phyloP scores from a whole-genome alignment of 92 coral and sea anemone species.

The Hydrozoanthus gracilis region DNA sequence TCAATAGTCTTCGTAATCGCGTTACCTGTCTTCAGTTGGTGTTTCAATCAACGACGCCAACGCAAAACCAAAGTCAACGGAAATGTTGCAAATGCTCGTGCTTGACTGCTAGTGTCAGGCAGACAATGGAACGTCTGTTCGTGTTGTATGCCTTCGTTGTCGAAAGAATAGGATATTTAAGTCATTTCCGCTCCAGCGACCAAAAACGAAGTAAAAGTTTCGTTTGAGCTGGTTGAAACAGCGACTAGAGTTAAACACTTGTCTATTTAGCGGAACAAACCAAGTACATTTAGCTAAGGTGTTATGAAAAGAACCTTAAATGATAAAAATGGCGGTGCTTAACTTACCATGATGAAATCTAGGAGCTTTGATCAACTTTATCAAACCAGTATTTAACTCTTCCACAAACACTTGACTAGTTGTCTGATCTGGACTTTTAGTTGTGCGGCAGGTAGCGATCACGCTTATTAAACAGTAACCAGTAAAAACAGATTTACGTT shows the following conservation, averaged over 20 bases:
- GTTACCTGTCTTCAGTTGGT: background rate
- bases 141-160: background rate
- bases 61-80: background rate
- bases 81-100: conserved; percentile 4
- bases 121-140: conserved; percentile 7
- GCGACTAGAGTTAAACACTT: background rate
- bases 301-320: no score
- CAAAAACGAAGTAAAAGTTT: background rate
- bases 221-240: background rate
- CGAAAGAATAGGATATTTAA: background rate
- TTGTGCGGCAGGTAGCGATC: background rate
- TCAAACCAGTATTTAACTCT: conserved; percentile 5
- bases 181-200: conserved; percentile 33
- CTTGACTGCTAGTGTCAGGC: conserved; percentile 18
- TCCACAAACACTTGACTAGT: background rate
- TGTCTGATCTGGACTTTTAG: background rate
- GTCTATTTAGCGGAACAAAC: background rate
- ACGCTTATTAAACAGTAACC: background rate
- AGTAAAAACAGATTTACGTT: background rate
- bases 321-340: background rate
- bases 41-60: conserved; percentile 3
- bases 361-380: background rate
- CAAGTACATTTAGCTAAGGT: background rate
- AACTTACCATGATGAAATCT: conserved; percentile 33
- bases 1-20: no score